Base-by-base conservation (phyloP, 1,140 invertebrate genomes). In the Vollenhovia emeryi region DNA sequence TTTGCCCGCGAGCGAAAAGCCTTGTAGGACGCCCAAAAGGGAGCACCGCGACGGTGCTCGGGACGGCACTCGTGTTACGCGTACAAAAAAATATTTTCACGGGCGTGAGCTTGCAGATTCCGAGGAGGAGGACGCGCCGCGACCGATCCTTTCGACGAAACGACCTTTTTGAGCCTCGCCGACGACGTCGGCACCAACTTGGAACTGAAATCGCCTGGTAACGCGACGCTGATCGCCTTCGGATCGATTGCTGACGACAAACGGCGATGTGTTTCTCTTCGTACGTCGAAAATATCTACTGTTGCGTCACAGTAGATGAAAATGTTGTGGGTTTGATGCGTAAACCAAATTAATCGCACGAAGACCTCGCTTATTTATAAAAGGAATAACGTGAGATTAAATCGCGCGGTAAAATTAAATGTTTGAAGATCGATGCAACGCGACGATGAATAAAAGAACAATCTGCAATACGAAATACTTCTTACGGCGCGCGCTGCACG, bases 1-100 rank as follows among this genome's bases (percentile, higher is more conserved):
- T 93, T 94, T 93, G 89, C 83, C 74, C 86, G 82, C 90, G 85
- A 80, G 59, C 80, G 82, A 91, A 93, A 93, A 87, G 88, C 86
- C 85, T 89, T 90, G 87, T 88, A 92, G 21, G 30, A 79, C 27
- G 45, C 40, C 24, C 50, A 45, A 73, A 55, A 30, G 57, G 30
- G 62, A 80, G 30, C 59, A 64, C 30, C 86, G 76, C 36, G 73
- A 75, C 55, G 5, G 3, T n/a, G 55, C 50, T 18, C 8, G 75
- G 43, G 60, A 21, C n/a, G 21, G 48, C 59, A 86, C 76, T 86
- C 50, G 76, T 88, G 69, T 89, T 86, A 86, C 84, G 87, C 83
- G 83, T 36, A 73, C 71, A 60, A 82, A 85, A 84, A 88, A 85
- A 74, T 84, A 87, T 79, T 90, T 76, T 91, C 66, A 91, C 86